phyloP scores from a whole-genome alignment of 1,140 invertebrate species.

The Trichonephila clavipes region DNA sequence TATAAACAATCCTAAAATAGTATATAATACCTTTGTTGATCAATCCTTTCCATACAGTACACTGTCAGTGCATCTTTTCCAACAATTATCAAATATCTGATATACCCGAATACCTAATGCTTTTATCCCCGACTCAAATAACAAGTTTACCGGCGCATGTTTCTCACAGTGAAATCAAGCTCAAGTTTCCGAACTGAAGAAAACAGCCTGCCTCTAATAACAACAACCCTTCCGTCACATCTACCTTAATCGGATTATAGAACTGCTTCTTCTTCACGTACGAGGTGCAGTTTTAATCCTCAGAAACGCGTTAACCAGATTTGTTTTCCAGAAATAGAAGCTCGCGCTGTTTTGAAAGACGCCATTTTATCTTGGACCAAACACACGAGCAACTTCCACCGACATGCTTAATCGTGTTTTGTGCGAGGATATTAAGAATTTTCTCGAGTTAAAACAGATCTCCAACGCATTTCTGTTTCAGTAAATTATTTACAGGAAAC shows the following conservation, averaged over 20 bases:
- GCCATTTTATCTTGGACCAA: background rate
- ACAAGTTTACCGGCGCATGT: background rate
- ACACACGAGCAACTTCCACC: background rate
- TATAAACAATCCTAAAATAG: too few relatives aligned
- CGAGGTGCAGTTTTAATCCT: background rate
- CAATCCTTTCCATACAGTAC: background rate
- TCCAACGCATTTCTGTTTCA: background rate
- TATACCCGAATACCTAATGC: background rate
- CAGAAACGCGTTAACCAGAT: slow-evolving; percentile 12
- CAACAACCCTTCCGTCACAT: slow-evolving; percentile 17
- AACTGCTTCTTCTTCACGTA: slow-evolving; percentile 4
- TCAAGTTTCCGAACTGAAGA: slow-evolving; percentile 2
- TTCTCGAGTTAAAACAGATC: background rate
- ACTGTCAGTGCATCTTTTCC: background rate
- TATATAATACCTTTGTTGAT: too few relatives aligned
- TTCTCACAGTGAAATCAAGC: background rate
- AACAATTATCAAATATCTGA: background rate
- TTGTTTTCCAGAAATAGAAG: background rate
- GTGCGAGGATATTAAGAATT: background rate
- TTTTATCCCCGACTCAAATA: background rate
- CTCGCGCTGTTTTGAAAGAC: background rate
- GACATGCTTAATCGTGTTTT: slow-evolving; percentile 13
- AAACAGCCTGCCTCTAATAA: slow-evolving; percentile 24
- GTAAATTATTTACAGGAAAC: slow-evolving; percentile 2
- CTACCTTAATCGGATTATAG: slow-evolving; percentile 30